A percentile compares a stretch with the other conserved stretches of the same genome.
These are phyloP conservation scores for Actinostola sp. DNA, from an alignment of 92 coral and sea anemone genomes.

Conservation along the genomic window DNA sequence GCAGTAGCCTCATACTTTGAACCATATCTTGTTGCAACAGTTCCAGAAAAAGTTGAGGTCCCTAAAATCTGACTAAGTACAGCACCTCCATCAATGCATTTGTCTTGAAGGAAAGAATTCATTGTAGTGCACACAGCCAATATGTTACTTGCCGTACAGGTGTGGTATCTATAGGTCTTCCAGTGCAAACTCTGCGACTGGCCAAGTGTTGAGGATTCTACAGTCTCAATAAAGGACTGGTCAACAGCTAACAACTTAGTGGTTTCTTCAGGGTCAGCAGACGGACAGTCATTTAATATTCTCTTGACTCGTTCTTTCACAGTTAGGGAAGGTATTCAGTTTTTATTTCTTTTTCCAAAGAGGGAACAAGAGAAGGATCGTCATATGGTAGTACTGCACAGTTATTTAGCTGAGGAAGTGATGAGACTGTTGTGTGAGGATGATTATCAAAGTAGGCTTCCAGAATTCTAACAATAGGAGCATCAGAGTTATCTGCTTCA, in stretches of 20 bases:
- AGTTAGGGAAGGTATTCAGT: slow-evolving; percentile 6
- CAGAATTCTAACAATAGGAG: slow-evolving; percentile 30
- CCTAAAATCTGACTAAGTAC: slow-evolving; percentile 36
- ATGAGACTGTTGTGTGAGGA: slow-evolving; percentile 1
- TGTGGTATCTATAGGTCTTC: slow-evolving; percentile 3
- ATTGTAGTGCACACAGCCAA: slow-evolving; percentile 37
- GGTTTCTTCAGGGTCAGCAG: not conserved
- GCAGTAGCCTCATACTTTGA: slow-evolving; percentile 21
- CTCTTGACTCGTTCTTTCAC: slow-evolving; percentile 22
- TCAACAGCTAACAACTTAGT: slow-evolving; percentile 16
- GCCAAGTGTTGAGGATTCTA: slow-evolving; percentile 29
- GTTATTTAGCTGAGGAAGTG: not conserved
- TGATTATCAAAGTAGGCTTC: slow-evolving; percentile 29
- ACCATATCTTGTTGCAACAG: slow-evolving; percentile 21
- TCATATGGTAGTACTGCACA: not conserved
- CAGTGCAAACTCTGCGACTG: not conserved
- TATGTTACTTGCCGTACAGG: slow-evolving; percentile 29
- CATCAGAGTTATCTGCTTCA: slow-evolving; percentile 26
- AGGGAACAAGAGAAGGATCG: not conserved
- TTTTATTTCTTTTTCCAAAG: slow-evolving; percentile 4
- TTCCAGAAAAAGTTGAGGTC: slow-evolving; percentile 18
- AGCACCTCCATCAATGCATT: slow-evolving; percentile 14
- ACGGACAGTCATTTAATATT: slow-evolving; percentile 11
- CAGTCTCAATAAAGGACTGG: slow-evolving; percentile 23
- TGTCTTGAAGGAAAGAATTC: slow-evolving; percentile 20